Evolutionary conservation across 2,797 vertebrate species (phyloP).

Genomic region (Buphagus erythrorhynchus): DNA sequence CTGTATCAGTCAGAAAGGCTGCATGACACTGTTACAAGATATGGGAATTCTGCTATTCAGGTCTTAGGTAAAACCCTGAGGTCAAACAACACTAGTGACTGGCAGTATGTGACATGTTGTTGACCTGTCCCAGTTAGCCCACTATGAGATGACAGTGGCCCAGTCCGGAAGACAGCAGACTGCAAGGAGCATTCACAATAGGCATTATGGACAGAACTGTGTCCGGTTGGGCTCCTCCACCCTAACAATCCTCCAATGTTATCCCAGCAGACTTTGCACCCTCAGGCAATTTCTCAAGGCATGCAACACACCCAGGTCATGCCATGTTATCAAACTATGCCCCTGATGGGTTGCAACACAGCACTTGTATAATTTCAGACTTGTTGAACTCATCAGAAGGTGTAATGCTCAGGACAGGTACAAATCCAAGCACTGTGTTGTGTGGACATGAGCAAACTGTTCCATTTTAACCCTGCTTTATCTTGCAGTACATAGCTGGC

Average conservation of each 20-base stretch:
- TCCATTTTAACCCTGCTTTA: background rate
- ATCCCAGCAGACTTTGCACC: background rate
- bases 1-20: background rate
- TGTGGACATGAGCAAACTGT: background rate
- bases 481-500: background rate
- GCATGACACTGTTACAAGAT: background rate
- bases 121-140: background rate
- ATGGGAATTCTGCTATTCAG: background rate
- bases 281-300: background rate
- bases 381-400: background rate
- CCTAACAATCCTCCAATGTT: background rate
- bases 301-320: background rate
- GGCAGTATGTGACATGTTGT: background rate
- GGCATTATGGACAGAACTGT: background rate
- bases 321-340: background rate
- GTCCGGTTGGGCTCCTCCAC: background rate
- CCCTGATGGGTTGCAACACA: background rate
- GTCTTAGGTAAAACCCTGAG: background rate
- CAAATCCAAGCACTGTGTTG: background rate
- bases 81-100: background rate
- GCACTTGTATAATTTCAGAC: background rate
- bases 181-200: background rate
- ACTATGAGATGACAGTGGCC: background rate
- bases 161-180: background rate
- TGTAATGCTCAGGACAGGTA: background rate